Percentiles rank a stretch among this genome's conserved stretches.
Conservation (phyloP, 2,888 invertebrate genomes). For the Achlya flavicornis region DNA sequence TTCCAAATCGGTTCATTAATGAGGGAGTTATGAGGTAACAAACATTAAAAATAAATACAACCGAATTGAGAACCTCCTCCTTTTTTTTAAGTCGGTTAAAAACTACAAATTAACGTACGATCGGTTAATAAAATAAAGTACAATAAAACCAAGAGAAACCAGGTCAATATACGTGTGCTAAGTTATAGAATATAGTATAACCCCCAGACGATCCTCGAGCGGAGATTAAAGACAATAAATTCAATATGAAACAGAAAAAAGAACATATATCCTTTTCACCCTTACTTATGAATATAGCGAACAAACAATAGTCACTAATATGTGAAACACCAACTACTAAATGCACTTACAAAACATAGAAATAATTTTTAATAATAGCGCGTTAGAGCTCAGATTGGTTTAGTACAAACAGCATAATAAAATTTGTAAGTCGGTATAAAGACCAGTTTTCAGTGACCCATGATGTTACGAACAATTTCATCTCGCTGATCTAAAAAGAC, state of each 20-base stretch:
- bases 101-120: too few species aligned
- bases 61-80: too few species aligned
- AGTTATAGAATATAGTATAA: neutral
- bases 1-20: too few species aligned
- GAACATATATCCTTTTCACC: slow-evolving; percentile 48
- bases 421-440: slow-evolving; percentile 50
- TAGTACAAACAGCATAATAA: slow-evolving; percentile 22
- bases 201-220: neutral
- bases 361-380: slow-evolving; percentile 23
- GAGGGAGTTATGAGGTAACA: too few species aligned
- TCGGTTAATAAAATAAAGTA: too few species aligned
- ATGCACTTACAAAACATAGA: slow-evolving; percentile 20
- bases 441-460: slow-evolving; percentile 49
- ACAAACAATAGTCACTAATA: slow-evolving; percentile 15
- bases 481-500: slow-evolving; percentile 10
- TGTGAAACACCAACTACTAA: slow-evolving; percentile 29
- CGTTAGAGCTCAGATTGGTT: slow-evolving; percentile 29
- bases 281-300: slow-evolving; percentile 42
- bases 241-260: slow-evolving; percentile 36
- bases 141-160: neutral
- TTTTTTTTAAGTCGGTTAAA: too few species aligned
- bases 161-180: neutral
- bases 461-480: slow-evolving; percentile 9
- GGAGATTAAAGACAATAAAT: slow-evolving; percentile 41
- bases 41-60: too few species aligned